Percentiles rank a stretch among this genome's conserved stretches.
Conservation (phyloP, 2,888 invertebrate species). For the Cantharis lateralis region DNA sequence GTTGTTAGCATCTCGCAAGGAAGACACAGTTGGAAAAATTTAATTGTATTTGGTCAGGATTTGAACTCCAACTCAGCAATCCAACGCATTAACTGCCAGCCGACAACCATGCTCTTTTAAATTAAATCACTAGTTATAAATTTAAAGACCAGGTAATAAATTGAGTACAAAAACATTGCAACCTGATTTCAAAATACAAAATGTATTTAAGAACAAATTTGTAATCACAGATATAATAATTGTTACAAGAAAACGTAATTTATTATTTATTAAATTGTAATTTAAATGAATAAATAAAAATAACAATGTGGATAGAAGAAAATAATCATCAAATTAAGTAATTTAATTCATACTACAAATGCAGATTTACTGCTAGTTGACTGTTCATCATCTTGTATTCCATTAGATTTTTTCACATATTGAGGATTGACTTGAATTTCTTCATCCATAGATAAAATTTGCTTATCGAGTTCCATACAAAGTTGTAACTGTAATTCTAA, state of each 20-base stretch:
- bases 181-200: background rate
- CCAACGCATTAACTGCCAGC: too few relatives aligned
- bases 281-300: background rate
- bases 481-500: constrained; percentile 85
- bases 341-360: constrained; percentile 50
- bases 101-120: too few relatives aligned
- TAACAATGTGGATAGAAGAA: background rate
- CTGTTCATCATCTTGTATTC: constrained; percentile 55
- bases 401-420: constrained; percentile 56
- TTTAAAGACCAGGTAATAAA: background rate
- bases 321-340: background rate
- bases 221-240: constrained; percentile 6
- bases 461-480: constrained; percentile 86
- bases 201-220: background rate
- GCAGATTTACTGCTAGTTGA: constrained; percentile 51
- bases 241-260: constrained; percentile 3
- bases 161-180: background rate
- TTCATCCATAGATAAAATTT: constrained; percentile 91
- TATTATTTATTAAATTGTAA: background rate
- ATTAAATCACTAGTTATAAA: too few relatives aligned
- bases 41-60: too few relatives aligned
- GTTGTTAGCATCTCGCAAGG: too few relatives aligned
- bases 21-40: too few relatives aligned
- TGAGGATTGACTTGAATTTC: constrained; percentile 92
- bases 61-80: too few relatives aligned